These are phyloP conservation scores for Siderastrea siderea DNA, from an alignment of 92 coral and sea anemone species.

Conservation along the genomic window DNA sequence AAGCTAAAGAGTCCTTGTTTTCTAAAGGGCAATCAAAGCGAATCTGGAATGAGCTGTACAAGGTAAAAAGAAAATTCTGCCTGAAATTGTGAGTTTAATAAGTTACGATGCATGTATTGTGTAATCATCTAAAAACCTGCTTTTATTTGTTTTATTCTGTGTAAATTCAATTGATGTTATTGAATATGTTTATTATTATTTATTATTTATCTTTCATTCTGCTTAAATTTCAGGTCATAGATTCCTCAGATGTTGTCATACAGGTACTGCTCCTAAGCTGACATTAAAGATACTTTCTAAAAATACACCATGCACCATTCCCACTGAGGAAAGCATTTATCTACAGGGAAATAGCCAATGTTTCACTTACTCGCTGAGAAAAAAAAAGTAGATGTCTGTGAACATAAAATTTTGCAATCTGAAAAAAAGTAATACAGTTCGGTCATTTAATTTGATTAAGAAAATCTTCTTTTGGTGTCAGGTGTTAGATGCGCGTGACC, in stretches of 20 bases:
- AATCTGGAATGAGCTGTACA: constrained; percentile 99
- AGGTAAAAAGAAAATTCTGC: constrained; percentile 56
- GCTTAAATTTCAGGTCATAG: constrained; percentile 78
- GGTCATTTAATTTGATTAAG: no score
- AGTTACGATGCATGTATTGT: background rate
- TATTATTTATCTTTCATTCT: background rate
- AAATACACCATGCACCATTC: no score
- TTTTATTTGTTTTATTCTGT: no score
- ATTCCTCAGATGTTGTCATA: constrained; percentile 93
- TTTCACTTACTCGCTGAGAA: no score
- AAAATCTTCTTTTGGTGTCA: constrained; percentile 2
- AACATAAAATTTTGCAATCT: no score
- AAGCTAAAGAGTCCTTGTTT: constrained; percentile 84
- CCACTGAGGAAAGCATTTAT: no score
- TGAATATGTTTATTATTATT: no score
- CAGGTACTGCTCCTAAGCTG: constrained; percentile 64
- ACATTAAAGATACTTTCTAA: no score
- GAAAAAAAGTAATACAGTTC: no score
- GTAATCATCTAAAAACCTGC: background rate
- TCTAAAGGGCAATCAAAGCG: constrained; percentile 97
- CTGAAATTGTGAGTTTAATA: background rate
- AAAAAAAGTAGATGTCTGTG: no score
- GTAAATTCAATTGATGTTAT: no score
- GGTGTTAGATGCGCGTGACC: constrained; percentile 98
- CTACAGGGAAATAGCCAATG: no score